Conservation (phyloP, 2,888 invertebrate genomes). For the Julus scandinavius region DNA sequence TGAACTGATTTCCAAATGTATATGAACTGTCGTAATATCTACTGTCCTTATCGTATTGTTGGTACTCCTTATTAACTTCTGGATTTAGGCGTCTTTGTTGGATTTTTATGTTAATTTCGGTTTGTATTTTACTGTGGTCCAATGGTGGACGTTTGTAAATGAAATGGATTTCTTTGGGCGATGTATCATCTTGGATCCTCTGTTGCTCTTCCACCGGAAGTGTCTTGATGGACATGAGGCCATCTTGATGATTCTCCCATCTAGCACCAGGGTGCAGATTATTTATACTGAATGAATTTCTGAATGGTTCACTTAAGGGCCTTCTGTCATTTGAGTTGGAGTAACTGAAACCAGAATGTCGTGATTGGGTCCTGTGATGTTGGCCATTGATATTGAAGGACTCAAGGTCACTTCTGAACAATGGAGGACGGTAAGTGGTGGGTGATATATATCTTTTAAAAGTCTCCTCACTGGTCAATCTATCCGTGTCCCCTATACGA, state of each 20-base stretch:
- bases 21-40: neutral
- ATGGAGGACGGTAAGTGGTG: neutral
- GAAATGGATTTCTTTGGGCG: neutral
- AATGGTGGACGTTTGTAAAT: constrained; percentile 48
- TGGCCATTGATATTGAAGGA: neutral
- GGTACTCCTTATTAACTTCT: neutral
- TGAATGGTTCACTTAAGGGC: neutral
- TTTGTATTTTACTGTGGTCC: constrained; percentile 36
- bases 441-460: neutral
- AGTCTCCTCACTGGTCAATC: neutral
- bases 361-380: neutral
- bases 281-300: neutral
- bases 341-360: neutral
- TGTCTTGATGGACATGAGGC: too few species aligned
- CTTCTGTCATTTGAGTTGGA: neutral
- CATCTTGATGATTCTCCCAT: neutral
- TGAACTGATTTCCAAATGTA: neutral
- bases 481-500: neutral
- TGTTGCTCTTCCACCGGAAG: too few species aligned
- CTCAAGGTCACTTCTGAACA: neutral
- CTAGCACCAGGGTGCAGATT: neutral
- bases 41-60: neutral
- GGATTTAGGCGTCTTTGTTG: neutral
- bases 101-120: neutral
- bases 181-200: neutral